These are phyloP conservation scores for Scolopax mira DNA, from an alignment of 2,113 vertebrate genomes.

Conservation along the genomic window DNA sequence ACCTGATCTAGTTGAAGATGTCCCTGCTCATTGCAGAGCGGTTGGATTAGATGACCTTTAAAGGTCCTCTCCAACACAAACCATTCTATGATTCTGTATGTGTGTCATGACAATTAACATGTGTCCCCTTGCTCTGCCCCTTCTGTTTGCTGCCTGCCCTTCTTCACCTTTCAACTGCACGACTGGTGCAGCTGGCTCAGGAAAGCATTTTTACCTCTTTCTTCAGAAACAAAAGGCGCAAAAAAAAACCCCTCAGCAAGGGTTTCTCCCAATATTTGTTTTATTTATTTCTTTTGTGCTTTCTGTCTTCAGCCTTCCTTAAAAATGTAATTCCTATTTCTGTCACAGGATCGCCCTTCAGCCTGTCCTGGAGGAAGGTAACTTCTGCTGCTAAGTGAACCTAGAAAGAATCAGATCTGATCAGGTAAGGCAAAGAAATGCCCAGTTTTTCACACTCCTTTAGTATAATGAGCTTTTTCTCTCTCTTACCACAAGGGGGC, in stretches of 20 bases:
- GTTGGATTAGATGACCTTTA: not conserved
- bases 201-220: not conserved
- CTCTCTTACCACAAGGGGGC: conserved; percentile 21
- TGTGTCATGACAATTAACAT: not conserved
- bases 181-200: not conserved
- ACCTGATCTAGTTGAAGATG: not conserved
- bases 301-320: conserved; percentile 74
- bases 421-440: not conserved
- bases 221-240: not conserved
- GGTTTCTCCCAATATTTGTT: not conserved
- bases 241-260: not conserved
- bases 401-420: conserved; percentile 49
- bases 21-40: not conserved
- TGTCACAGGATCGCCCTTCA: conserved; percentile 78
- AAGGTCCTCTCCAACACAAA: not conserved
- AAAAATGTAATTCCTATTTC: conserved; percentile 83
- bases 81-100: not conserved
- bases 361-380: conserved; percentile 78
- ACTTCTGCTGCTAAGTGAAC: conserved; percentile 79
- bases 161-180: not conserved
- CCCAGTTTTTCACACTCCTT: not conserved
- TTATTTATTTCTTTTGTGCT: conserved; percentile 73
- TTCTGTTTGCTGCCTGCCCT: not conserved
- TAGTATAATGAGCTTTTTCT: accelerated
- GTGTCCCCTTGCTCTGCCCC: not conserved